Evolutionary conservation across 2,888 invertebrate species (phyloP).

Genomic region (Lochmaea crataegi): DNA sequence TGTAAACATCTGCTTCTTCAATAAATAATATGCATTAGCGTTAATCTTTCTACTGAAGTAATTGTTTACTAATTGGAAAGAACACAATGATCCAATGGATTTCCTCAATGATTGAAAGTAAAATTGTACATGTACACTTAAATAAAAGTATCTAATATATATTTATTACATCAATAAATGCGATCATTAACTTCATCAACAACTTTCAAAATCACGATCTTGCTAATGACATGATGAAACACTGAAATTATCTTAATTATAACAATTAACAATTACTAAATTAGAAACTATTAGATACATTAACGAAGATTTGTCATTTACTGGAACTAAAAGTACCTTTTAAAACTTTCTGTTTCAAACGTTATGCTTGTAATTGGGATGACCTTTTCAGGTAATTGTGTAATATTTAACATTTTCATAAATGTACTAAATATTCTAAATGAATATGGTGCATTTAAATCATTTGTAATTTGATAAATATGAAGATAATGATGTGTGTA

Average conservation of each 20-base stretch:
- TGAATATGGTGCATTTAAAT: too few species aligned
- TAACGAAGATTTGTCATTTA: conserved; percentile 1
- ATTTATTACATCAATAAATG: background rate
- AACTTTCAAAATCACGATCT: conserved; percentile 15
- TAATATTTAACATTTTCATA: background rate
- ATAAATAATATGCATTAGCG: background rate
- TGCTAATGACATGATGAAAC: conserved; percentile 4
- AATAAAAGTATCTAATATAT: background rate
- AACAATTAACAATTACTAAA: conserved; percentile 4
- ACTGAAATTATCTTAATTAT: conserved; percentile 6
- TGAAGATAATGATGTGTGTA: too few species aligned
- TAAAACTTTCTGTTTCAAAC: conserved; percentile 1
- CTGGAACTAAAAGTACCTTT: background rate
- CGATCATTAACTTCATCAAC: background rate
- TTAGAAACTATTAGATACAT: background rate
- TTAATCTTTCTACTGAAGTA: too few species aligned
- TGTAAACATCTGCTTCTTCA: background rate
- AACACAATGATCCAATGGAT: background rate
- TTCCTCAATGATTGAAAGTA: background rate
- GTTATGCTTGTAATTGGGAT: background rate
- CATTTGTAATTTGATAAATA: too few species aligned
- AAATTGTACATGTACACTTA: background rate
- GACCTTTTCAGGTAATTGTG: background rate
- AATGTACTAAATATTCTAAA: background rate
- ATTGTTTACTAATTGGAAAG: background rate